Conservation (phyloP, 2,888 invertebrate species). For the Uropetala carovei region DNA sequence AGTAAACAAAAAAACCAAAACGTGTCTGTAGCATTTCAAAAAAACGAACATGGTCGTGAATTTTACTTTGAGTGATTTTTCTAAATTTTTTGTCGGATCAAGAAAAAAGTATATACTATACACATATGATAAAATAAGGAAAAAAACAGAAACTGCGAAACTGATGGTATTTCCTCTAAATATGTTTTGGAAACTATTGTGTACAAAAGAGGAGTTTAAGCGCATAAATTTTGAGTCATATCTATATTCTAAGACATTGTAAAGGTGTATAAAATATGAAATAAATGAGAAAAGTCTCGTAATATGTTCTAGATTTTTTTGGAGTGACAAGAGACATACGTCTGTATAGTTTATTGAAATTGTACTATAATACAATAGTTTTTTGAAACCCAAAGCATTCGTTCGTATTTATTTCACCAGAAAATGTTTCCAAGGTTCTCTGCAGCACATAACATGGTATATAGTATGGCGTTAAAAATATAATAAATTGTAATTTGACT, state of each 20-base stretch:
- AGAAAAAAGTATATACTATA: too few species aligned
- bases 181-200: slow-evolving; percentile 51
- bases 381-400: too few species aligned
- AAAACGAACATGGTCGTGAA: slow-evolving; percentile 37
- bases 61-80: slow-evolving; percentile 46
- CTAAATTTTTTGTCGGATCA: slow-evolving; percentile 51
- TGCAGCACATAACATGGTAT: too few species aligned
- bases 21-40: slow-evolving; percentile 49
- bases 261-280: slow-evolving; percentile 30
- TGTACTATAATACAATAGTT: too few species aligned
- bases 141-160: neutral
- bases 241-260: slow-evolving; percentile 57
- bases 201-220: slow-evolving; percentile 41
- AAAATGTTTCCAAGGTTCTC: too few species aligned
- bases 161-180: slow-evolving; percentile 9
- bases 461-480: too few species aligned
- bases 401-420: too few species aligned
- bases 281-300: slow-evolving; percentile 48
- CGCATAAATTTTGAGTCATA: slow-evolving; percentile 33
- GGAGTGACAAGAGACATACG: neutral
- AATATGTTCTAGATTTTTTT: neutral
- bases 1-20: slow-evolving; percentile 36
- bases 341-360: too few species aligned
- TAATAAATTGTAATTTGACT: too few species aligned
- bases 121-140: neutral